Conservation (phyloP, 2,888 invertebrate species). For the Hofmannophila pseudospretella region DNA sequence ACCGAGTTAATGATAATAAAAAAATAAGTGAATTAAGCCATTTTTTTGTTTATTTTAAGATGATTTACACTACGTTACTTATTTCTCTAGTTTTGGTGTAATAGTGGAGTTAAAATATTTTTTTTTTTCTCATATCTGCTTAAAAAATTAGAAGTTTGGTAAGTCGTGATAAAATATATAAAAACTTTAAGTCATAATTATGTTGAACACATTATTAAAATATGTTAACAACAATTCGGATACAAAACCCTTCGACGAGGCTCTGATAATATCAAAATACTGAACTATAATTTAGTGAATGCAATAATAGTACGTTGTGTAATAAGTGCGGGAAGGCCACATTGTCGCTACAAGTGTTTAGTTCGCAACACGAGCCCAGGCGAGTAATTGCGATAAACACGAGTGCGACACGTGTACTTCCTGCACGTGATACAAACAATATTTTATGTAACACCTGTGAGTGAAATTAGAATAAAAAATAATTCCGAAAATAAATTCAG, state of each 20-base stretch:
- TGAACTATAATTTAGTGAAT: slow-evolving; percentile 18
- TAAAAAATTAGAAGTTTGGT: slow-evolving; percentile 57
- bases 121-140: slow-evolving; percentile 43
- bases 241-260: slow-evolving; percentile 38
- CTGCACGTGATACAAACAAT: no score
- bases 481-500: no score
- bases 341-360: no score
- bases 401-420: no score
- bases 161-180: slow-evolving; percentile 39
- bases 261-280: slow-evolving; percentile 39
- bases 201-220: slow-evolving; percentile 22
- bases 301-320: no score
- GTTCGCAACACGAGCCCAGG: no score
- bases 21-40: slow-evolving; percentile 48
- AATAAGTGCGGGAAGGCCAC: no score
- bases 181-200: slow-evolving; percentile 19
- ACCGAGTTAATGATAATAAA: slow-evolving; percentile 59
- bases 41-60: slow-evolving; percentile 31
- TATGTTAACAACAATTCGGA: slow-evolving; percentile 43
- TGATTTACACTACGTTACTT: slow-evolving; percentile 36
- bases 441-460: no score
- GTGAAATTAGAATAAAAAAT: no score
- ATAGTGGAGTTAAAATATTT: slow-evolving; percentile 59
- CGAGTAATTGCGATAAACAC: no score
- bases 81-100: slow-evolving; percentile 60